phyloP scores from a whole-genome alignment of 2,888 invertebrate species.

The Latrodectus hesperus region DNA sequence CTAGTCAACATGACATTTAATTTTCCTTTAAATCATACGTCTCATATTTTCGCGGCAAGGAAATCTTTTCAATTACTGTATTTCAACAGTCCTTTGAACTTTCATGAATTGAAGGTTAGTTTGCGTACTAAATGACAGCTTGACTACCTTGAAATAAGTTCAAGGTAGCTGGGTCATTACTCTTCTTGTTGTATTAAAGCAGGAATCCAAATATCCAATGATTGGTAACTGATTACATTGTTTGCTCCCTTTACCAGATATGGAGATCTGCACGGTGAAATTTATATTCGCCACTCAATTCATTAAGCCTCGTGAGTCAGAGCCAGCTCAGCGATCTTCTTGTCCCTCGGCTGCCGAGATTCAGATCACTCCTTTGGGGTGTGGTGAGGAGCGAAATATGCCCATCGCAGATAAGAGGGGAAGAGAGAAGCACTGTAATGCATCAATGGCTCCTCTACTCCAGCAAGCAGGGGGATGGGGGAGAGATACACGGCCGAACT shows the following conservation, averaged over 20 bases:
- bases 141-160: conserved; percentile 61
- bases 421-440: conserved; percentile 7
- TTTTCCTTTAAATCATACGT: too few relatives aligned
- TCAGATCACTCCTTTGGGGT: conserved; percentile 27
- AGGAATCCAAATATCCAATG: not conserved
- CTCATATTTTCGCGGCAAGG: too few relatives aligned
- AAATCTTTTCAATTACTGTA: conserved; percentile 1
- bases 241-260: conserved; percentile 28
- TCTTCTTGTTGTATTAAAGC: conserved; percentile 36
- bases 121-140: conserved; percentile 36
- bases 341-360: conserved; percentile 30
- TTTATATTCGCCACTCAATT: conserved; percentile 42
- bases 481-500: too few relatives aligned
- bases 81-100: conserved; percentile 41
- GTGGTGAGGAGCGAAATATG: conserved; percentile 9
- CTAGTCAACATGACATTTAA: too few relatives aligned
- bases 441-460: not conserved
- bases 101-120: conserved; percentile 24
- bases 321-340: conserved; percentile 20
- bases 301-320: conserved; percentile 50
- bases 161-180: conserved; percentile 60
- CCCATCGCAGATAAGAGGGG: conserved; percentile 23
- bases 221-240: conserved; percentile 10
- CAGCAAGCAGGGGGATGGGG: too few relatives aligned
- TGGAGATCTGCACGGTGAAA: conserved; percentile 13